Conservation (phyloP, 2,113 vertebrate genomes). For the Neodontobutis hainanensis region DNA sequence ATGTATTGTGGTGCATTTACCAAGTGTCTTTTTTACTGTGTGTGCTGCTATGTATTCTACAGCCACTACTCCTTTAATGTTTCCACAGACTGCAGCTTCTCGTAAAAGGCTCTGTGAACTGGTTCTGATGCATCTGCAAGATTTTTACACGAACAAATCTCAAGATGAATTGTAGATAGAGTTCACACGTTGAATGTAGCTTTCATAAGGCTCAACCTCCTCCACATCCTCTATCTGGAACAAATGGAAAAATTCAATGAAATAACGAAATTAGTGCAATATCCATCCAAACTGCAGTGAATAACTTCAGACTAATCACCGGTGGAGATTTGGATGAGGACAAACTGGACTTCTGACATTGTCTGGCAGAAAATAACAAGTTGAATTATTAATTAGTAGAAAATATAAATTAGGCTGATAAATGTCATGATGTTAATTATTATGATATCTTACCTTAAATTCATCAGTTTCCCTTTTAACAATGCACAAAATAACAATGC, state of each 20-base stretch:
- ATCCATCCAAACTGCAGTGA: neutral
- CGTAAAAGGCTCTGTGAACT: constrained; percentile 6
- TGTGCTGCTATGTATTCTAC: too few species aligned
- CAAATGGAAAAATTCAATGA: neutral
- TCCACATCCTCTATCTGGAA: constrained; percentile 68
- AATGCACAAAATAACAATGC: constrained; percentile 11
- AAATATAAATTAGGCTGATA: too few species aligned
- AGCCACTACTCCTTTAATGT: neutral
- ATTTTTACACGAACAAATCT: constrained; percentile 51
- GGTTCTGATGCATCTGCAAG: constrained; percentile 7
- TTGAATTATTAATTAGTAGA: neutral
- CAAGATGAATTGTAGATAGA: constrained; percentile 80
- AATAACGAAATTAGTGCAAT: neutral
- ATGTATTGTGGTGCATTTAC: too few species aligned
- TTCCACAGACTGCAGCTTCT: constrained; percentile 37
- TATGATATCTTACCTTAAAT: constrained; percentile 42
- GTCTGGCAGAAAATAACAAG: constrained; percentile 25
- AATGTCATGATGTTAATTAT: neutral
- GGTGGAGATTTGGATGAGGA: constrained; percentile 34
- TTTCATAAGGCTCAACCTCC: constrained; percentile 78
- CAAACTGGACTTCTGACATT: neutral
- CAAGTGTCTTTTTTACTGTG: too few species aligned
- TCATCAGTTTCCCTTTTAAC: constrained; percentile 16
- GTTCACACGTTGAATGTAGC: constrained; percentile 80
- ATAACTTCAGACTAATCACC: constrained; percentile 31